Evolutionary conservation across 2,888 invertebrate species (phyloP).

Genomic region (Hirtodrosophila duncani): DNA sequence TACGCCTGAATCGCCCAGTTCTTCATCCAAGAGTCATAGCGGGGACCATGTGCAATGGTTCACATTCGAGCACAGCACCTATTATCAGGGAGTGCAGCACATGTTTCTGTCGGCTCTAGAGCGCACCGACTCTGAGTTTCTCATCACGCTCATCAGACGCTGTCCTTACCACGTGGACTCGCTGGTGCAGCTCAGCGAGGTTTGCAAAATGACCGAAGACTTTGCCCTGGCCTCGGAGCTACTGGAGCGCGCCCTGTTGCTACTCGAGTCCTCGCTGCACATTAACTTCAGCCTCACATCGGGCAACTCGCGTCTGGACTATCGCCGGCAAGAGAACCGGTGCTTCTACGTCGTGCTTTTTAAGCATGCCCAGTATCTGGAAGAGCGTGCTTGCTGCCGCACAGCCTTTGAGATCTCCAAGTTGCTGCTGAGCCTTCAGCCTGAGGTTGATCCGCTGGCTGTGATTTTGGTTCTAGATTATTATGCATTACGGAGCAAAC

Average conservation of each 20-base stretch:
- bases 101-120: slow-evolving; percentile 88
- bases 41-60: slow-evolving; percentile 80
- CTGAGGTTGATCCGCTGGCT: slow-evolving; percentile 87
- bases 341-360: slow-evolving; percentile 89
- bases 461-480: slow-evolving; percentile 88
- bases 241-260: slow-evolving; percentile 87
- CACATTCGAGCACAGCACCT: slow-evolving; percentile 85
- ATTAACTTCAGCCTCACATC: slow-evolving; percentile 87
- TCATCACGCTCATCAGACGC: slow-evolving; percentile 85
- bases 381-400: slow-evolving; percentile 88
- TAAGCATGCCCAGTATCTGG: slow-evolving; percentile 87
- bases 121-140: slow-evolving; percentile 87
- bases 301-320: slow-evolving; percentile 87
- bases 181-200: slow-evolving; percentile 88
- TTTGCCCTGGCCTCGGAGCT: slow-evolving; percentile 87
- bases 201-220: slow-evolving; percentile 87
- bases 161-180: slow-evolving; percentile 90
- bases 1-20: slow-evolving; percentile 53
- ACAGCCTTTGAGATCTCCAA: slow-evolving; percentile 94
- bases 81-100: slow-evolving; percentile 86
- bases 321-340: slow-evolving; percentile 89
- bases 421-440: slow-evolving; percentile 87
- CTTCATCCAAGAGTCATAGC: slow-evolving; percentile 42
- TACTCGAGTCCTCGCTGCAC: slow-evolving; percentile 88
- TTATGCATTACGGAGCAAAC: slow-evolving; percentile 86